These are phyloP conservation scores for Athetis lepigone DNA, from an alignment of 2,888 invertebrate genomes.

Conservation along the genomic window DNA sequence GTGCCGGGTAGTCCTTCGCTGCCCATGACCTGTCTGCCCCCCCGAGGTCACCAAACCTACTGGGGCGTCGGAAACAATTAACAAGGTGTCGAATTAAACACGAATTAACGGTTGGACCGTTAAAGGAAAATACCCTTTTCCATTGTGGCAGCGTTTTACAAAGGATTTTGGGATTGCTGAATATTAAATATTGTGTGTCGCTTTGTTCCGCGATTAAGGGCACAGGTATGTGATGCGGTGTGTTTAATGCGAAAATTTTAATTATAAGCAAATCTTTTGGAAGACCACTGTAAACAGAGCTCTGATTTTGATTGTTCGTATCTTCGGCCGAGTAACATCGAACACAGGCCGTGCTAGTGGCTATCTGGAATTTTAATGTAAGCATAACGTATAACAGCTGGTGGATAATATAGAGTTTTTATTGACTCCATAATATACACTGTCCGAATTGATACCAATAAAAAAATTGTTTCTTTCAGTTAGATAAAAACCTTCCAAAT, in stretches of 20 bases:
- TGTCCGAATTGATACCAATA: too few relatives aligned
- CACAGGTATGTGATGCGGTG: conserved; percentile 75
- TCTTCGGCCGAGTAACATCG: conserved; percentile 12
- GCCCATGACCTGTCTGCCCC: conserved; percentile 79
- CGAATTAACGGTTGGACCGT: conserved; percentile 89
- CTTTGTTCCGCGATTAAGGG: conserved; percentile 85
- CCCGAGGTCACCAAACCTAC: conserved; percentile 88
- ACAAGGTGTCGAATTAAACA: conserved; percentile 91
- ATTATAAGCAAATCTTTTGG: conserved; percentile 69
- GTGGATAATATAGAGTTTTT: neutral
- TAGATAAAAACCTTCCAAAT: too few relatives aligned
- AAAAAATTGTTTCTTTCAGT: too few relatives aligned
- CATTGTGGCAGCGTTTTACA: conserved; percentile 87
- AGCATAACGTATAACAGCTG: neutral
- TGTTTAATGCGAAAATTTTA: conserved; percentile 76
- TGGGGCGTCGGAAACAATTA: conserved; percentile 89
- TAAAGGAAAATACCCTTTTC: conserved; percentile 90
- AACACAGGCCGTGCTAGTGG: neutral
- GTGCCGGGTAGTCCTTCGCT: conserved; percentile 77
- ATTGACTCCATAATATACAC: too few relatives aligned
- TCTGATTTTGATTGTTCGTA: conserved; percentile 44
- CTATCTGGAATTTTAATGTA: neutral
- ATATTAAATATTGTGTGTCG: conserved; percentile 88
- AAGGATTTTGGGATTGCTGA: conserved; percentile 89
- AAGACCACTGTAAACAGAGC: conserved; percentile 51